Percentiles rank a stretch among this genome's conserved stretches.
phyloP scores from a whole-genome alignment of 2,113 vertebrate species.

The Antennarius striatus region DNA sequence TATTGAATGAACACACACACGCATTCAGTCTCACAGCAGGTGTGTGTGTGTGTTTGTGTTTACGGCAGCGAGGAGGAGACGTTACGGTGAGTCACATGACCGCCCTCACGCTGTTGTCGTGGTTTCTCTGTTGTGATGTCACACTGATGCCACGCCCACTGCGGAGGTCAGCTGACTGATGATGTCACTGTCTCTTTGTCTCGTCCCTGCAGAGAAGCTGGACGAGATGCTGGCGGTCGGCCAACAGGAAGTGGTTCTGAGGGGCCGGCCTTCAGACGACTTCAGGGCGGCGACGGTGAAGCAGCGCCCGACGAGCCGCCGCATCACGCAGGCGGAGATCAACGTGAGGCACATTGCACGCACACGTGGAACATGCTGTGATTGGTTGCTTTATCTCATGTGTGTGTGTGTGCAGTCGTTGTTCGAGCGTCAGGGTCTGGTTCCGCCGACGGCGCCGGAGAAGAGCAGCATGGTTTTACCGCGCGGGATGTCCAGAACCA shows the following conservation, averaged over 20 bases:
- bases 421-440: conserved; percentile 93
- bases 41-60: conserved; percentile 37
- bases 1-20: conserved; percentile 5
- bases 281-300: conserved; percentile 94
- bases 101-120: background rate
- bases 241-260: conserved; percentile 85
- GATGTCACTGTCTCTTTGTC: conserved; percentile 3
- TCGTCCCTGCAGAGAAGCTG: conserved; percentile 87
- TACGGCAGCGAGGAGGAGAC: conserved; percentile 88
- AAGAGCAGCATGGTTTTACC: conserved; percentile 90
- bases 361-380: background rate
- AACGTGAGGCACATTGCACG: conserved; percentile 65
- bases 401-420: conserved; percentile 80
- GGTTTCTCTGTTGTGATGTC: conserved; percentile 3
- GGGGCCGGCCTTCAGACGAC: conserved; percentile 86
- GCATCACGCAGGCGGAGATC: conserved; percentile 94
- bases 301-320: conserved; percentile 90
- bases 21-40: background rate
- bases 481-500: conserved; percentile 92
- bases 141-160: background rate
- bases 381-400: background rate
- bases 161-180: too few relatives aligned
- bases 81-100: conserved; percentile 88
- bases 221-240: conserved; percentile 89
- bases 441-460: conserved; percentile 80